Base-by-base conservation (phyloP, 2,113 vertebrate genomes). In the Nesospiza acunhae region DNA sequence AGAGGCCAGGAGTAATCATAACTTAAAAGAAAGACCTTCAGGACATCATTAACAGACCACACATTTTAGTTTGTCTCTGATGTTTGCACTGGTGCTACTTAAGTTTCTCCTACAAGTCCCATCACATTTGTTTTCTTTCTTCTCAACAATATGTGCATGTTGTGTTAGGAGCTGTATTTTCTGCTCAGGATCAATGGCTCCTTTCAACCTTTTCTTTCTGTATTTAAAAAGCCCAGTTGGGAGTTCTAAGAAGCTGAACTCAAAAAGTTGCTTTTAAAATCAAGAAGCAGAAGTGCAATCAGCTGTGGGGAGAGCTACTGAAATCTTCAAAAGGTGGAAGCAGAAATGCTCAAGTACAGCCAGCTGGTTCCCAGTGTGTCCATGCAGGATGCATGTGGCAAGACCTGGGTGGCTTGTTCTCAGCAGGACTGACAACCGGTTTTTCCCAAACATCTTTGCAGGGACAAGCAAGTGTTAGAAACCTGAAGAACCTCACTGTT, bases 201-300 rank as follows among this genome's bases (percentile, higher is more conserved):
- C 77, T 95, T 96, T 95, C 50, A 90, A 9, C 53, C 47, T 89
- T 92, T 81, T 81, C 62, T 53, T 87, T 89, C 82, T 63, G 33
- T 84, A 89, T 89, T 92, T 72, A 90, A 90, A 94, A 93, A 70
- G 58, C 62, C 35, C 69, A 92, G n/a, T 19, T 47, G 53, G 58
- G 77, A 92, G 33, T 90, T 92, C 59, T 56, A 66, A 92, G 72
- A 35, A 69, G 68, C 47, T 44, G 30, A 82, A 46, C 73, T 93
- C 42, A 73, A 82, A 92, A 79, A 49, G 9, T 73, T 75, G 75
- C 58, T 87, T 93, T 89, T 85, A 92, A 92, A 95, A 91, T 77
- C 47, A 78, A 84, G 50, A 84, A 87, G 60, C 15, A 75, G 35
- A 89, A 80, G 62, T 67, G 55, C 37, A 94, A 84, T 86, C 42